Percentiles rank a stretch among this genome's conserved stretches.
These are phyloP conservation scores for Argynnis bischoffii DNA, from an alignment of 2,888 invertebrate species.

Conservation along the genomic window DNA sequence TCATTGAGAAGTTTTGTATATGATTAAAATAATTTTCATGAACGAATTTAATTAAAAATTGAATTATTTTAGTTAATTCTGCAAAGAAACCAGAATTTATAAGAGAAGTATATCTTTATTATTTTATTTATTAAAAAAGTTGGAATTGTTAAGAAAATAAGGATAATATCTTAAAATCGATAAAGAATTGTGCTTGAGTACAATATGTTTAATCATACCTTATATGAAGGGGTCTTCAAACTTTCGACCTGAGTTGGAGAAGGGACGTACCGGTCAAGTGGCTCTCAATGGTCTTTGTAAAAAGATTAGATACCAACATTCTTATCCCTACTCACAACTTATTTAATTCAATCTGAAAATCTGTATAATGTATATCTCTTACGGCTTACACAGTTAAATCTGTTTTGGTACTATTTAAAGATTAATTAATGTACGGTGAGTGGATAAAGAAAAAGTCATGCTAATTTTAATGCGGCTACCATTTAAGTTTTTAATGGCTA, in stretches of 20 bases:
- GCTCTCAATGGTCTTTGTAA: conserved; percentile 5
- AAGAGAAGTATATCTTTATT: not conserved
- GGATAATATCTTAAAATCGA: not conserved
- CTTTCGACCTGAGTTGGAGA: conserved; percentile 10
- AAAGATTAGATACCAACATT: conserved; percentile 1
- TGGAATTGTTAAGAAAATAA: not conserved
- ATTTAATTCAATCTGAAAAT: no score
- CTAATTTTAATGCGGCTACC: no score
- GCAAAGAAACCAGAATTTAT: not conserved
- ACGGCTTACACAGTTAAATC: no score
- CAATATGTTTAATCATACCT: conserved; percentile 16
- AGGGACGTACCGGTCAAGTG: conserved; percentile 13
- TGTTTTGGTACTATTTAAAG: no score
- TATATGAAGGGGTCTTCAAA: conserved; percentile 19
- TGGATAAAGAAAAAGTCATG: no score
- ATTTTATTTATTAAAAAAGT: conserved; percentile 7
- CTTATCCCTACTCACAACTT: not conserved
- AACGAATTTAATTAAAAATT: no score
- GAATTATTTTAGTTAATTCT: no score
- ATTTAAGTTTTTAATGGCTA: no score
- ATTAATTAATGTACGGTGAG: no score
- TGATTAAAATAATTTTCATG: no score
- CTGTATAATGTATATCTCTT: no score
- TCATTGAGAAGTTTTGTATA: no score
- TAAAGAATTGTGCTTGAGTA: not conserved